Base-by-base conservation (phyloP, 1,140 invertebrate species). In the Amphibalanus amphitrite region DNA sequence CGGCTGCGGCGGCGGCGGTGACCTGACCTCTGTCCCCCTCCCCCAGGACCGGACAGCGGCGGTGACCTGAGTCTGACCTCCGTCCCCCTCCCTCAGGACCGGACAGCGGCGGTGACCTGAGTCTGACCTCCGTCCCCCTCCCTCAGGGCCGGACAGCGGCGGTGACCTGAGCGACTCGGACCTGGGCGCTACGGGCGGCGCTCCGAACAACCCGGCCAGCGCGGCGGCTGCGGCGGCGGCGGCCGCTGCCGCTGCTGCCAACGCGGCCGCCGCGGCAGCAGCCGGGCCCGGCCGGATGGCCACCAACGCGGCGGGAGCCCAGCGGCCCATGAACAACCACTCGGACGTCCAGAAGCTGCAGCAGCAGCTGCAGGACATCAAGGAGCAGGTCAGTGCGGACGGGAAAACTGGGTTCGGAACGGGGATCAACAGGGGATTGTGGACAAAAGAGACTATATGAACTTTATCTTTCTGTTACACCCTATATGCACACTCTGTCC, bases 341-440 rank as follows among this genome's bases (percentile, higher is more conserved):
- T 86, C 86, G 30, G 93, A 97, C 80, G 88, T 96, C 70, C 91
- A 95, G 80, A 96, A 96, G 79, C 82, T 97, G 25, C 92, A 96
- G 78, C 94, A 98, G 79, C 93, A 98, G 79, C 82, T 97, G 72
- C 92, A 97, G 80, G 95, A 97, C 79, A 97, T 97, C 73, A 97
- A 97, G 79, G 95, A 98, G 82, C 93, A 96, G 85, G 93, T 95
- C 33, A 38, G 33, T 38, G 33, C n/a, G n/a, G n/a, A n/a, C n/a
- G n/a, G n/a, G 33, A 15, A 38, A 15, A 38, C 33, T 38, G 4
- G 4, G 4, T 15, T 38, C 33, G 15, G 15, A 38, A 38, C 33
- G 33, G 33, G 33, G 33, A 38, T 38, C 4, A 38, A 15, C 4
- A 6, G 33, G 33, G 33, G 33, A 38, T n/a, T n/a, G 33, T 6